phyloP scores from a whole-genome alignment of 2,797 vertebrate genomes.

The Cossypha polioptera region DNA sequence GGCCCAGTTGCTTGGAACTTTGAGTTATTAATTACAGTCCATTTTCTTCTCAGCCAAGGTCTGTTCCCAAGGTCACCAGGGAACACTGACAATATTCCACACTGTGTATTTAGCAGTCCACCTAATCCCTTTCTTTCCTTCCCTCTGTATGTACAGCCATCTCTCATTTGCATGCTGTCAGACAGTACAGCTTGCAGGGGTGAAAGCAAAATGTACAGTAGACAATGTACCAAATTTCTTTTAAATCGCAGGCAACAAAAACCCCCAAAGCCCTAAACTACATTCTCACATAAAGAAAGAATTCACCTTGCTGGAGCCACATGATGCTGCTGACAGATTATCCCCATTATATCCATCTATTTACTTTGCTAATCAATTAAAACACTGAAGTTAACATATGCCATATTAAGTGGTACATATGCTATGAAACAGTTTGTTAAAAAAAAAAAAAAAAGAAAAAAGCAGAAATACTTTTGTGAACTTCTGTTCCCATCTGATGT shows the following conservation, averaged over 20 bases:
- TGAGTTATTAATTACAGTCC: not conserved
- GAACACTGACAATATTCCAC: not conserved
- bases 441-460: not conserved
- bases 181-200: conserved; percentile 6
- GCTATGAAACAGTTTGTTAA: conserved; percentile 71
- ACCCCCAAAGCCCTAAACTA: not conserved
- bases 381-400: conserved; percentile 75
- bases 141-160: not conserved
- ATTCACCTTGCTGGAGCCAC: conserved; percentile 57
- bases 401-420: conserved; percentile 72
- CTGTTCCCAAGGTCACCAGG: not conserved
- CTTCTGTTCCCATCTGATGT: conserved; percentile 72
- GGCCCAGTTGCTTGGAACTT: not conserved
- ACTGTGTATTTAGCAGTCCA: not conserved
- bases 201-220: not conserved
- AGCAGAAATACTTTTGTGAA: conserved; percentile 67
- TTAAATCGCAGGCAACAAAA: not conserved
- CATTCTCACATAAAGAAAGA: not conserved
- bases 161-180: conserved; percentile 6
- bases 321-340: conserved; percentile 63
- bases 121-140: not conserved
- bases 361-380: conserved; percentile 76
- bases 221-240: not conserved
- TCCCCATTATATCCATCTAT: conserved; percentile 64
- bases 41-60: not conserved